phyloP scores from a whole-genome alignment of 2,113 vertebrate species.

The Pterocles orientalis region DNA sequence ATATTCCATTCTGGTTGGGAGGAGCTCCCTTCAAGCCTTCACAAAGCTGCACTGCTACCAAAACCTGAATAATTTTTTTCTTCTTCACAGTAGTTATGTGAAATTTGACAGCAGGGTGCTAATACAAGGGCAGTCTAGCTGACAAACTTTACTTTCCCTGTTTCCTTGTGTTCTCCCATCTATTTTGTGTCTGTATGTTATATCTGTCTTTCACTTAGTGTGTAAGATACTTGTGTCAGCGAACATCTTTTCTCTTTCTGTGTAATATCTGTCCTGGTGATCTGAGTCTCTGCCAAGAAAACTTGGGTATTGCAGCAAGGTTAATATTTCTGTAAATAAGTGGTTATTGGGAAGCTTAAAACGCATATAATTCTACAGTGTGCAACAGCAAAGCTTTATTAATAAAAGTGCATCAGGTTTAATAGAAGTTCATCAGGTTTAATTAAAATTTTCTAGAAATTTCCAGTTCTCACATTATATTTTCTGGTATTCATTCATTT shows the following conservation, averaged over 20 bases:
- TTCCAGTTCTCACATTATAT: accelerated
- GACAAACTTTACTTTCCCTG: background rate
- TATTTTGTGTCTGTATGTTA: background rate
- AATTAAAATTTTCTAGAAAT: background rate
- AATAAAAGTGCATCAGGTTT: background rate
- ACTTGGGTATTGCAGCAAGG: background rate
- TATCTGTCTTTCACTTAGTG: background rate
- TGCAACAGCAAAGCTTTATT: background rate
- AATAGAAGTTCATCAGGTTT: background rate
- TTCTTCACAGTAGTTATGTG: background rate
- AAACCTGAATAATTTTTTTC: background rate
- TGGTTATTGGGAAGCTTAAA: background rate
- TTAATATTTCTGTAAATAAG: background rate
- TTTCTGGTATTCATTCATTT: background rate
- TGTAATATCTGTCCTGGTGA: background rate
- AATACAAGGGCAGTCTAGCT: background rate
- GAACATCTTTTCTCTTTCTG: background rate
- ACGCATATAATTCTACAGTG: background rate
- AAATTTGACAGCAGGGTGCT: background rate
- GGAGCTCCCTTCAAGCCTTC: background rate
- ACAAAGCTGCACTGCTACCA: background rate
- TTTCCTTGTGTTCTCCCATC: background rate
- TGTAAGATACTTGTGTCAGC: background rate
- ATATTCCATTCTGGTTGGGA: background rate
- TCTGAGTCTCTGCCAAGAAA: background rate